Evolutionary conservation across 2,888 invertebrate genomes (phyloP).

Genomic region (Drosophila sordidula): DNA sequence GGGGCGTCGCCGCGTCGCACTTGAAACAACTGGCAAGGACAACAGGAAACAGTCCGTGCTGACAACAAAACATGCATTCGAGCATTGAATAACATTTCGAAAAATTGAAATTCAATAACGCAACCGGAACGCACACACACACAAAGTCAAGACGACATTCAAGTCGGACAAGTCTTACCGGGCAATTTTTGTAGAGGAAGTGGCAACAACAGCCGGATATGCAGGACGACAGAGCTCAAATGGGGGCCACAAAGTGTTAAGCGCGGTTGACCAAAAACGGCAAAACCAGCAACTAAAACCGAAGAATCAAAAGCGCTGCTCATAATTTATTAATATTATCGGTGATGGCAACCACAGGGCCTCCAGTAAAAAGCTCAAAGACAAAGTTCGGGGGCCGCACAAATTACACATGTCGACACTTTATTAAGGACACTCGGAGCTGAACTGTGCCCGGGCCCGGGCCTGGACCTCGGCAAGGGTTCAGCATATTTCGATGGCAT

Average conservation of each 20-base stretch:
- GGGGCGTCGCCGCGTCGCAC: slow-evolving; percentile 40
- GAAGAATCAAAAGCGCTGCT: slow-evolving; percentile 37
- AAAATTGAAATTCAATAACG: slow-evolving; percentile 72
- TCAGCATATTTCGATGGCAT: slow-evolving; percentile 54
- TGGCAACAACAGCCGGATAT: slow-evolving; percentile 22
- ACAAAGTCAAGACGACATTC: slow-evolving; percentile 9
- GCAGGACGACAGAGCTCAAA: slow-evolving; percentile 37
- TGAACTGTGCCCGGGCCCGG: slow-evolving; percentile 7
- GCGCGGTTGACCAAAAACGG: slow-evolving; percentile 23
- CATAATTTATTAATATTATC: slow-evolving; percentile 79
- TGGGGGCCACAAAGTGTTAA: slow-evolving; percentile 30
- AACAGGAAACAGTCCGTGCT: slow-evolving; percentile 49
- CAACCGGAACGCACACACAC: slow-evolving; percentile 29
- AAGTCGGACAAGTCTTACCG: slow-evolving; percentile 18
- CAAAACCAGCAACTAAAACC: slow-evolving; percentile 13
- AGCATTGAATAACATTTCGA: slow-evolving; percentile 49
- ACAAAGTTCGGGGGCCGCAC: slow-evolving; percentile 55
- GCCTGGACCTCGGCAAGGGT: not conserved
- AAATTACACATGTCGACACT: slow-evolving; percentile 83
- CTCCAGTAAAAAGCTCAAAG: slow-evolving; percentile 20
- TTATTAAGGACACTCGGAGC: slow-evolving; percentile 73
- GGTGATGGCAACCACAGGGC: slow-evolving; percentile 14
- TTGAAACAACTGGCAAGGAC: slow-evolving; percentile 53
- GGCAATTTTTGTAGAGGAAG: slow-evolving; percentile 46
- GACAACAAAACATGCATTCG: slow-evolving; percentile 57